phyloP scores from a whole-genome alignment of 2,797 vertebrate species.

The Argyrosomus regius region DNA sequence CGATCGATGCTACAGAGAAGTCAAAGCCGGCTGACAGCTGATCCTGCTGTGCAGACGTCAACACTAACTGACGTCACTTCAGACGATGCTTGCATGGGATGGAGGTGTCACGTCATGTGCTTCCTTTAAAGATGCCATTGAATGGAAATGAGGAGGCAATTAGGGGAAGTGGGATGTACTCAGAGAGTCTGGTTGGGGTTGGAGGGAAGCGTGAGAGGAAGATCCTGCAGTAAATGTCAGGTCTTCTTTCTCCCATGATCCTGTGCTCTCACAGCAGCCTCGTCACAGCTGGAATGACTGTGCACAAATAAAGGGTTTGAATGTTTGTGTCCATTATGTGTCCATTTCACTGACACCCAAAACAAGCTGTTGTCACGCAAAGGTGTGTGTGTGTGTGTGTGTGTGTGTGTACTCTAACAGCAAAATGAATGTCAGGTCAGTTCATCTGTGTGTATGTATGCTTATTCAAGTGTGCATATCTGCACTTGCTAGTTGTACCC shows the following conservation, averaged over 20 bases:
- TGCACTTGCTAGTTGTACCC: constrained; percentile 4
- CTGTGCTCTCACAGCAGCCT: not conserved
- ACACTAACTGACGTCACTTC: not conserved
- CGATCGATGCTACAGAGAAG: not conserved
- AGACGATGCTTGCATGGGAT: constrained; percentile 9
- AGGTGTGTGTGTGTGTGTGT: constrained; percentile 1
- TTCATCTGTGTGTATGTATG: constrained; percentile 9
- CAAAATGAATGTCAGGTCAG: constrained; percentile 20
- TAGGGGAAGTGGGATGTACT: constrained; percentile 1
- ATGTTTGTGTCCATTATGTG: not conserved
- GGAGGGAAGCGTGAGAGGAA: not conserved
- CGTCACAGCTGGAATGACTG: not conserved
- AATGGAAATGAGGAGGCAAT: constrained; percentile 25
- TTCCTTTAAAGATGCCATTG: not conserved
- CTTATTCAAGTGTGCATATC: constrained; percentile 28
- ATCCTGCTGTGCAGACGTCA: not conserved
- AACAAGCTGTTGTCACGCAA: constrained; percentile 12
- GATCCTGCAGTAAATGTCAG: not conserved
- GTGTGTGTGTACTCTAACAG: constrained; percentile 1
- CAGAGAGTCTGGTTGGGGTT: not conserved
- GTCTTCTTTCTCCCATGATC: not conserved
- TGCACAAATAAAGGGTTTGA: not conserved
- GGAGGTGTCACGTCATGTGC: not conserved
- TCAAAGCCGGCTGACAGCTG: not conserved
- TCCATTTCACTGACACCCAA: constrained; percentile 5